phyloP scores from a whole-genome alignment of 1,140 invertebrate genomes.

The Melitaea cinxia region DNA sequence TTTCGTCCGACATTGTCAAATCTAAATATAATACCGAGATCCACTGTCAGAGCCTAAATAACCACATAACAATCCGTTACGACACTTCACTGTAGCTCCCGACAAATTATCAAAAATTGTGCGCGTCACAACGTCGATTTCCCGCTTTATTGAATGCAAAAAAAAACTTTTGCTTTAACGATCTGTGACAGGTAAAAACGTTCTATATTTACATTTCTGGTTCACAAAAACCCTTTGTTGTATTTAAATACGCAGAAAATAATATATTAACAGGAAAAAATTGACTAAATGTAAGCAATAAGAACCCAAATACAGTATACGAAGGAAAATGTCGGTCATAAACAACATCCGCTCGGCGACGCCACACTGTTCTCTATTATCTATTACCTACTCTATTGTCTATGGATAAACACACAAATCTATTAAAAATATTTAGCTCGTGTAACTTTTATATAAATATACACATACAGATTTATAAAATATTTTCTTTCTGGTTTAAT shows the following conservation, averaged over 20 bases:
- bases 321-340: constrained; percentile 77
- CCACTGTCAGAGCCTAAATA: constrained; percentile 67
- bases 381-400: constrained; percentile 9
- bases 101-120: constrained; percentile 65
- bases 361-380: constrained; percentile 61
- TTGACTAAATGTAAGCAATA: constrained; percentile 44
- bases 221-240: constrained; percentile 11
- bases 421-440: too few species aligned
- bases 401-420: too few species aligned
- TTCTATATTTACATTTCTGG: constrained; percentile 5
- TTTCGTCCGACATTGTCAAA: constrained; percentile 79
- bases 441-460: too few species aligned
- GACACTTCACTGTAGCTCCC: constrained; percentile 56
- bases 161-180: constrained; percentile 54
- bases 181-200: constrained; percentile 23
- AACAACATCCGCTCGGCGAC: constrained; percentile 74
- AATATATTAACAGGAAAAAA: constrained; percentile 28
- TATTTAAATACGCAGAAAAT: constrained; percentile 28
- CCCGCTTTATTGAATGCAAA: constrained; percentile 73
- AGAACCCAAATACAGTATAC: constrained; percentile 53
- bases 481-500: too few species aligned
- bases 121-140: constrained; percentile 77
- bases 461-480: too few species aligned
- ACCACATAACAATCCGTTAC: constrained; percentile 72
- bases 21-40: constrained; percentile 64